Evolutionary conservation across 1,140 invertebrate species (phyloP).

Genomic region (Adoxophyes honmai): DNA sequence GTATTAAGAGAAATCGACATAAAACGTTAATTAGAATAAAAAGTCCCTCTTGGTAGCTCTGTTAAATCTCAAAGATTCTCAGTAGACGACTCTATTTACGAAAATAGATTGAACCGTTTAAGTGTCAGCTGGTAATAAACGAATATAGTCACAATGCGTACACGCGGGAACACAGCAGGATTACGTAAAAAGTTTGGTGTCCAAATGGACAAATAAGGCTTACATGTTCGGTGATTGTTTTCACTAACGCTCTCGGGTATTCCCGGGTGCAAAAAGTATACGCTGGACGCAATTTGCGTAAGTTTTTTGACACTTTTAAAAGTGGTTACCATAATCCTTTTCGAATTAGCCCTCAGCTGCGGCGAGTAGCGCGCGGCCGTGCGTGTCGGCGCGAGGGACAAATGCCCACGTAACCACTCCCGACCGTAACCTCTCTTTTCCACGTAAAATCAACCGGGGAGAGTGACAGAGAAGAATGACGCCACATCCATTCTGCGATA

Average conservation of each 20-base stretch:
- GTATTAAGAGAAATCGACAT: too few relatives aligned
- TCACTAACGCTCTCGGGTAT: too few relatives aligned
- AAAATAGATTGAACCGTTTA: slow-evolving; percentile 14
- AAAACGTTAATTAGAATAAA: background rate
- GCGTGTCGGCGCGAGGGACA: slow-evolving; percentile 51
- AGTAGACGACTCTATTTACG: slow-evolving; percentile 14
- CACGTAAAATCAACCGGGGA: slow-evolving; percentile 26
- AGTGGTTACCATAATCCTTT: slow-evolving; percentile 36
- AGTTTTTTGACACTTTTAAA: slow-evolving; percentile 5
- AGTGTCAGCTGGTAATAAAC: slow-evolving; percentile 13
- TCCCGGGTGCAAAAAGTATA: background rate
- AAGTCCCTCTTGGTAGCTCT: background rate
- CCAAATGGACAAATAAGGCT: too few relatives aligned
- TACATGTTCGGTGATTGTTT: too few relatives aligned
- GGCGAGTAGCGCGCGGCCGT: slow-evolving; percentile 25
- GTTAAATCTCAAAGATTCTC: background rate
- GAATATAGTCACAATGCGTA: slow-evolving; percentile 1
- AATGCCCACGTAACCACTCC: slow-evolving; percentile 61
- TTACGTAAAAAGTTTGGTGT: too few relatives aligned
- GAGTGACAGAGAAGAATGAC: slow-evolving; percentile 57
- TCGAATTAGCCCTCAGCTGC: slow-evolving; percentile 32
- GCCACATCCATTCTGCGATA: slow-evolving; percentile 51
- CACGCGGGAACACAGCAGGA: background rate
- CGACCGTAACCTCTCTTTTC: slow-evolving; percentile 44
- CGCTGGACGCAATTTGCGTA: background rate